phyloP scores from a whole-genome alignment of 2,113 vertebrate species.

The Oryzias woworae region DNA sequence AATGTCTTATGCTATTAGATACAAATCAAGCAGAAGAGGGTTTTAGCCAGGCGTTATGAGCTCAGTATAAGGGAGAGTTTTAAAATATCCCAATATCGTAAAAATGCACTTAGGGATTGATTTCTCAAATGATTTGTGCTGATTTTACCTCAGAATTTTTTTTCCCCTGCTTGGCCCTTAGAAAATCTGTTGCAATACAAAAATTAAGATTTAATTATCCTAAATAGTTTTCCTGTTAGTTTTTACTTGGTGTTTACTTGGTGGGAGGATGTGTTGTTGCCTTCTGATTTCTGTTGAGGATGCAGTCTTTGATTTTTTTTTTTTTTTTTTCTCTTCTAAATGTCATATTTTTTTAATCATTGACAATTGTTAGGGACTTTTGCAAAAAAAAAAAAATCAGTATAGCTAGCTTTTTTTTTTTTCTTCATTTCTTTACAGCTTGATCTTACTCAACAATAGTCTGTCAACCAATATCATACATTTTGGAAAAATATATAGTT shows the following conservation, averaged over 20 bases:
- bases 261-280: slow-evolving; percentile 45
- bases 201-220: slow-evolving; percentile 43
- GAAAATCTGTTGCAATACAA: slow-evolving; percentile 38
- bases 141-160: slow-evolving; percentile 39
- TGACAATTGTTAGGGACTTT: slow-evolving; percentile 47
- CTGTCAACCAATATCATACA: slow-evolving; percentile 16
- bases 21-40: slow-evolving; percentile 25
- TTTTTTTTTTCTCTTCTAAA: slow-evolving; percentile 50
- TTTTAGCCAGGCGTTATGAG: slow-evolving; percentile 20
- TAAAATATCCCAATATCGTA: slow-evolving; percentile 14
- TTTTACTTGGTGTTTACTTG: slow-evolving; percentile 44
- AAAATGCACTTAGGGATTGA: slow-evolving; percentile 41
- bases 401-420: slow-evolving; percentile 40
- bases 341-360: slow-evolving; percentile 42
- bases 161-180: slow-evolving; percentile 26
- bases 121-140: slow-evolving; percentile 36
- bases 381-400: slow-evolving; percentile 26
- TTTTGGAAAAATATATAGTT: slow-evolving; percentile 21
- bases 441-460: slow-evolving; percentile 15
- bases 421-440: slow-evolving; percentile 22
- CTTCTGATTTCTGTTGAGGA: slow-evolving; percentile 24
- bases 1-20: slow-evolving; percentile 42
- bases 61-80: slow-evolving; percentile 28
- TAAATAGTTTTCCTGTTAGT: slow-evolving; percentile 34
- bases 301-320: slow-evolving; percentile 14